Base-by-base conservation (phyloP, 2,888 invertebrate species). In the Phrixothrix hirtus region DNA sequence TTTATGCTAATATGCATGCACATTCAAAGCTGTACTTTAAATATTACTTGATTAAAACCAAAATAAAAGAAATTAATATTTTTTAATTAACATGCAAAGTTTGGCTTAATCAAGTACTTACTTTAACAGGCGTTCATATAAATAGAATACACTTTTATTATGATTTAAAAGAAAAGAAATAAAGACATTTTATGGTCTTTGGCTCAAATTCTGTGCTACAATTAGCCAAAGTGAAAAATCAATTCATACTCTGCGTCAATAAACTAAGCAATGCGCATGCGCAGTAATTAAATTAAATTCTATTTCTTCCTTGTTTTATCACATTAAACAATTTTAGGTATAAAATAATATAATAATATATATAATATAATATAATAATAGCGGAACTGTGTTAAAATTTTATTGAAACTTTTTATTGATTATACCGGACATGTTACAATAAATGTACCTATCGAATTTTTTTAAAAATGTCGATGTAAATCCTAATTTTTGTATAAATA, bases 221-320 rank as follows among this genome's bases (percentile, higher is more conserved):
- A 27, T 39, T 27, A 26, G 25, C 11, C 14, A 32, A 32, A 31
- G 31, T 27, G 29, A 26, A 39, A 47, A 47, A 47, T 47, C 47
- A 39, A 47, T 47, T 38, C 25, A 13, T 10, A 39, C 39, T 16
- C 47, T 47, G 47, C 47, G 39, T 37, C 45, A 46, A 46, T 14
- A 25, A 27, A 21, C 17, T 13, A 12, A 13, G 16, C 10, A 17
- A 25, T 4, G 45, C 45, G 45, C 45, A 37, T 29, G 21, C 31
- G 37, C 17, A 10, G 9, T 11, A 37, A 37, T 46, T 37, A 21
- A 21, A 21, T 5, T 35, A 35, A 44, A 43, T 16, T 5, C 16
- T 15, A 34, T n/a, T n/a, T n/a, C n/a, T n/a, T n/a, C n/a, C n/a
- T n/a, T n/a, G n/a, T n/a, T n/a, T n/a, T n/a, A n/a, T n/a, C n/a